phyloP scores from a whole-genome alignment of 2,797 vertebrate species.

The Gephyroberyx darwinii region DNA sequence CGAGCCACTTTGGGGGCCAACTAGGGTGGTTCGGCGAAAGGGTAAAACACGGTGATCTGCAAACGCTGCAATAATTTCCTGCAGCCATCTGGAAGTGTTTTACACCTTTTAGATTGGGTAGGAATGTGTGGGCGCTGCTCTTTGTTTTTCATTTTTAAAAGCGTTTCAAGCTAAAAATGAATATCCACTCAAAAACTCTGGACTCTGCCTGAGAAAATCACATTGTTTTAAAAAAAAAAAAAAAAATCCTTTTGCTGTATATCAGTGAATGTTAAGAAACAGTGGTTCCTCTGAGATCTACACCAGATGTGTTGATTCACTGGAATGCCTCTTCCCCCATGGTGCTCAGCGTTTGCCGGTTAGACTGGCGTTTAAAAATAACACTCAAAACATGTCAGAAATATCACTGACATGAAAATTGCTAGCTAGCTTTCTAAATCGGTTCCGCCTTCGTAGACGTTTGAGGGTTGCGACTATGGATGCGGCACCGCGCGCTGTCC shows the following conservation, averaged over 20 bases:
- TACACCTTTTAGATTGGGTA: slow-evolving; percentile 80
- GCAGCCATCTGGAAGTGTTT: slow-evolving; percentile 85
- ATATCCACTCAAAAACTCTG: slow-evolving; percentile 43
- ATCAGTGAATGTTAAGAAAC: slow-evolving; percentile 65
- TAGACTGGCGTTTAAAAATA: slow-evolving; percentile 70
- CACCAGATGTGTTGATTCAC: slow-evolving; percentile 75
- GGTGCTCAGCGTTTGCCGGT: slow-evolving; percentile 49
- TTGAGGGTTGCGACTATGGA: neutral
- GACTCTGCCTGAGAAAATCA: slow-evolving; percentile 23
- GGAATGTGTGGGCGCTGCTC: slow-evolving; percentile 79
- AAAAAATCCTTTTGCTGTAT: slow-evolving; percentile 40
- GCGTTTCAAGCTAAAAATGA: slow-evolving; percentile 68
- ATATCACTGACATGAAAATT: slow-evolving; percentile 62
- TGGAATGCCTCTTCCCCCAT: slow-evolving; percentile 59
- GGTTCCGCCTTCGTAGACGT: slow-evolving; percentile 17
- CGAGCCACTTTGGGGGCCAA: slow-evolving; percentile 54
- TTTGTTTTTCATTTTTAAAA: slow-evolving; percentile 66
- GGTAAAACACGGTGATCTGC: slow-evolving; percentile 70
- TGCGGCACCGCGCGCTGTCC: no score
- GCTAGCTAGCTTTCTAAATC: slow-evolving; percentile 43
- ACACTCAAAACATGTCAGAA: slow-evolving; percentile 50
- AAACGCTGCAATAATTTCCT: slow-evolving; percentile 76
- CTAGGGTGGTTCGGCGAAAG: slow-evolving; percentile 56
- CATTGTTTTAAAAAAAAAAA: slow-evolving; percentile 28
- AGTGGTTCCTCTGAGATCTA: slow-evolving; percentile 61